Conservation (phyloP, 2,888 invertebrate species). For the Eucera pruinosa region DNA sequence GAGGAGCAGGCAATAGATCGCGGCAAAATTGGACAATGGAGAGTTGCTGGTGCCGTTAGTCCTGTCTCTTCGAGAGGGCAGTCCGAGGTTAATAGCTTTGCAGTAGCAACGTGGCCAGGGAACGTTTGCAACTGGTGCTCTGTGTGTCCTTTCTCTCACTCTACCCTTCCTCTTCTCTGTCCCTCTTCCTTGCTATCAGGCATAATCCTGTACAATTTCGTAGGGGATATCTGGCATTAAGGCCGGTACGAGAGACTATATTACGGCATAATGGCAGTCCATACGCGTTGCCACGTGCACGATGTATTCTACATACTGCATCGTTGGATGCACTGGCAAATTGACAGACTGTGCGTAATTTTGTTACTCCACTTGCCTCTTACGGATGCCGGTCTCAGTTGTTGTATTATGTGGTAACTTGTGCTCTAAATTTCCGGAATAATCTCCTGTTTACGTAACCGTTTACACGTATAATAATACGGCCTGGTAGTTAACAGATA, state of each 20-base stretch:
- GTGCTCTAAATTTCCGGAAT: constrained; percentile 32
- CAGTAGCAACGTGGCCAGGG: constrained; percentile 37
- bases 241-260: constrained; percentile 65
- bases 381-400: not conserved
- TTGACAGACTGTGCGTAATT: constrained; percentile 61
- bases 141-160: constrained; percentile 20
- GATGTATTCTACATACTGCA: constrained; percentile 15
- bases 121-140: constrained; percentile 57
- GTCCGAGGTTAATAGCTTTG: constrained; percentile 56
- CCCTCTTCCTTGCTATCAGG: constrained; percentile 20
- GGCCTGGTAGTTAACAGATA: not conserved
- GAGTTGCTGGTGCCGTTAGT: constrained; percentile 49
- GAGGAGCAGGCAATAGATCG: constrained; percentile 49
- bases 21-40: constrained; percentile 61
- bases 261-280: constrained; percentile 68
- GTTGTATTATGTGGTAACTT: constrained; percentile 39
- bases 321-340: constrained; percentile 48
- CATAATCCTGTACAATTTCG: constrained; percentile 75
- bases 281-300: constrained; percentile 54
- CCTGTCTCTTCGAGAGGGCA: constrained; percentile 58
- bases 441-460: constrained; percentile 9
- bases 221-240: constrained; percentile 78
- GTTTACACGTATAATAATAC: not conserved
- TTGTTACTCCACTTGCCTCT: constrained; percentile 32
- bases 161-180: constrained; percentile 1